Base-by-base conservation (phyloP, 2,888 invertebrate genomes). In the Mythimna albipuncta region DNA sequence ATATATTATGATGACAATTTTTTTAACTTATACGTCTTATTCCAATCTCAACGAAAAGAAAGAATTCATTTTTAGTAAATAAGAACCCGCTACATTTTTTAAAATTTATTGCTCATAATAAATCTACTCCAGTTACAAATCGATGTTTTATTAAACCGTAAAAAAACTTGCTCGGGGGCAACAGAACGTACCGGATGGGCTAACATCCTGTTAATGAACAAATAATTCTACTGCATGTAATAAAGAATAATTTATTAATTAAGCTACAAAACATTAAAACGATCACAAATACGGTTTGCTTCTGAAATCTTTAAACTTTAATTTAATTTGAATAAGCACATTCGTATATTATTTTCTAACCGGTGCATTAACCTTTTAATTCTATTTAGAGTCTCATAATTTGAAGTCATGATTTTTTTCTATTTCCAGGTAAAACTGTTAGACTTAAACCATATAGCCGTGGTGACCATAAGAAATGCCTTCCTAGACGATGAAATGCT, bases 371-470 rank as follows among this genome's bases (percentile, higher is more conserved):
- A 89, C 85, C 86, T 83, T 72, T 62, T 38, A 41, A 73, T 73
- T 64, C 62, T 72, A 6, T 47, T 76, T 76, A 76, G 70, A 52
- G 63, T 50, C 19, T 62, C 61, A 78, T 64, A 75, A 63, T 52
- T 44, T 71, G 65, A 72, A 75, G 21, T 69, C 64, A 69, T 73
- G 55, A 71, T 74, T 62, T 67, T 71, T 19, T 76, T 72, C 66
- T 85, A 72, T 85, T 94, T 94, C 71, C 88, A 97, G 97, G 94
- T 97, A 44, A 95, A 93, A 88, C 85, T 96, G 50, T 86, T 97
- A 78, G 89, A 94, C 64, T 82, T 89, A 55, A 89, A 90, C 71
- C 92, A 96, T 77, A 94, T 97, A 75, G 93, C 92, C 3, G 93
- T 96, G 9, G 78, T 97, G 21, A 94, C 93, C 26, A 82, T 96